These are phyloP conservation scores for Drosophila arawakana DNA, from an alignment of 1,140 invertebrate genomes.

Conservation along the genomic window DNA sequence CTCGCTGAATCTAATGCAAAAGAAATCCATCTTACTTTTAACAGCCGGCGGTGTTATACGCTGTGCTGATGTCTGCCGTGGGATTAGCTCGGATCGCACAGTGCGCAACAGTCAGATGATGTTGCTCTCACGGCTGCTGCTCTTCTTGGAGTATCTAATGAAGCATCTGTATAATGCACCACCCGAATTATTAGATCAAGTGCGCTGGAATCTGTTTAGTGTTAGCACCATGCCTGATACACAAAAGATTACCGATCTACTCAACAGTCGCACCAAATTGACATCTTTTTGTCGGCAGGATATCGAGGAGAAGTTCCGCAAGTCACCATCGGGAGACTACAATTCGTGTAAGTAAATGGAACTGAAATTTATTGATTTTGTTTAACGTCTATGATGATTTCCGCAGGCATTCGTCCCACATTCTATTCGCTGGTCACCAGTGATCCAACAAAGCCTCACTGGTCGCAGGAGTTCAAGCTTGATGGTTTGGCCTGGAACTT, in stretches of 20 bases:
- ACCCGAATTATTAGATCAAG: constrained; percentile 90
- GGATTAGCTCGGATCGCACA: constrained; percentile 78
- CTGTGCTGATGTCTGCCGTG: constrained; percentile 88
- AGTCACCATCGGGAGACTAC: constrained; percentile 84
- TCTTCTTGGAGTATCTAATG: constrained; percentile 98
- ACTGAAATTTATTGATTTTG: neutral
- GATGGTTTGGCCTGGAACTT: constrained; percentile 98
- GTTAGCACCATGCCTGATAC: constrained; percentile 77
- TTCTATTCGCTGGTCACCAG: constrained; percentile 76
- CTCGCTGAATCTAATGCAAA: constrained; percentile 97
- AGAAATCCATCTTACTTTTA: constrained; percentile 95
- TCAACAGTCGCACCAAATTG: constrained; percentile 77
- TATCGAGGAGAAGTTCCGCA: constrained; percentile 92
- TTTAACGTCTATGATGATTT: neutral
- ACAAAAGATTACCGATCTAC: constrained; percentile 73
- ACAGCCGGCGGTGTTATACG: constrained; percentile 89
- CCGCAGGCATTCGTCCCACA: constrained; percentile 76
- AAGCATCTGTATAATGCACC: constrained; percentile 97
- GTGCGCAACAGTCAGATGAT: constrained; percentile 90
- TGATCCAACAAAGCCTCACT: constrained; percentile 58
- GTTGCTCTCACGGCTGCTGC: constrained; percentile 92
- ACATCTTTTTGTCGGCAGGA: constrained; percentile 85
- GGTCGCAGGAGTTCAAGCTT: constrained; percentile 92
- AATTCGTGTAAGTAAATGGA: constrained; percentile 57
- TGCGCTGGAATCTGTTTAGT: constrained; percentile 85